These are phyloP conservation scores for Nyctibius grandis DNA, from an alignment of 2,797 vertebrate species.

Conservation along the genomic window DNA sequence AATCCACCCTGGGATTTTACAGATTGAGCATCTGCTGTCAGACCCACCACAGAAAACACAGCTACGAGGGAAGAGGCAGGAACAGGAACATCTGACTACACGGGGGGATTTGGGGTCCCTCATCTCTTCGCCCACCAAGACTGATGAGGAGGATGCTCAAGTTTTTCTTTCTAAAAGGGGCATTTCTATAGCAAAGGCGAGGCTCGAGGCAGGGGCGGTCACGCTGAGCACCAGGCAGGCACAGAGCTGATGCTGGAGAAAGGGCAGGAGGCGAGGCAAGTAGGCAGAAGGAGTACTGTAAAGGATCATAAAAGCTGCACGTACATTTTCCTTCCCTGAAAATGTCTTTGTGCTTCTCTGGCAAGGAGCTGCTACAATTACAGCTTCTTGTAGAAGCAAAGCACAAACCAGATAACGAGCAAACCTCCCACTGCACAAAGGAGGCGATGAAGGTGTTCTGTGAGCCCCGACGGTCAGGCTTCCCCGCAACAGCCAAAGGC, in stretches of 20 bases:
- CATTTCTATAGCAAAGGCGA: background rate
- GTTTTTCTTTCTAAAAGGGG: background rate
- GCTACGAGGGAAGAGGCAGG: background rate
- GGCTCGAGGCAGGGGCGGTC: background rate
- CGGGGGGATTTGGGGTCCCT: background rate
- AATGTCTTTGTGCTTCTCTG: conserved; percentile 45
- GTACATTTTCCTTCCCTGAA: conserved; percentile 4
- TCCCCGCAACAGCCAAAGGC: background rate
- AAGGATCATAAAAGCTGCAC: conserved; percentile 10
- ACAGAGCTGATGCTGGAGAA: background rate
- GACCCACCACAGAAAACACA: background rate
- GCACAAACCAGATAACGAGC: conserved; percentile 53
- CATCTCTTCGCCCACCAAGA: background rate
- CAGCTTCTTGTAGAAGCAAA: conserved; percentile 26
- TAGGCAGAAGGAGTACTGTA: background rate
- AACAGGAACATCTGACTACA: background rate
- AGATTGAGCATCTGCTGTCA: background rate
- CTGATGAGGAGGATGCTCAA: background rate
- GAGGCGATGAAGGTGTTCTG: background rate
- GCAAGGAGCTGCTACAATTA: conserved; percentile 45
- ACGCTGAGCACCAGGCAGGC: background rate
- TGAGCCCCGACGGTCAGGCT: conserved; percentile 30
- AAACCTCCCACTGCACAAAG: conserved; percentile 45
- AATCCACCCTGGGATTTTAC: background rate
- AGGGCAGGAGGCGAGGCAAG: background rate